Conservation (phyloP, 2,888 invertebrate genomes). For the Galeruca laticollis region DNA sequence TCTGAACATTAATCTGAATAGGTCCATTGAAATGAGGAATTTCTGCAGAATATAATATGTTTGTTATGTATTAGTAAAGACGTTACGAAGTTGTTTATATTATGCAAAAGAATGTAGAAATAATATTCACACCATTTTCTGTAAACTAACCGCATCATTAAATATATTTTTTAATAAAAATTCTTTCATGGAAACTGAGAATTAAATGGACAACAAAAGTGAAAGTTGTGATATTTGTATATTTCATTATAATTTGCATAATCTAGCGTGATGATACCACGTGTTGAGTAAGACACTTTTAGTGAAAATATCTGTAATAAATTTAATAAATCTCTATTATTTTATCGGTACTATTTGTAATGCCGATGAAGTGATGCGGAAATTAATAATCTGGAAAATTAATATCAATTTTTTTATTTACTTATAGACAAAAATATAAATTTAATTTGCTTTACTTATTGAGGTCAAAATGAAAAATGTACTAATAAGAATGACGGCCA, state of each 20-base stretch:
- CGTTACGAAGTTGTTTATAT: too few relatives aligned
- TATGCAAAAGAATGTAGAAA: too few relatives aligned
- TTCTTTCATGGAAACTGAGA: neutral
- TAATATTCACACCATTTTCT: too few relatives aligned
- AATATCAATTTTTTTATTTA: too few relatives aligned
- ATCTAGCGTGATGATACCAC: neutral
- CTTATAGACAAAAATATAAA: too few relatives aligned
- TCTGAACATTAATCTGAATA: too few relatives aligned
- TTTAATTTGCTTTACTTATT: neutral
- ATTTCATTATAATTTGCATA: conserved; percentile 6
- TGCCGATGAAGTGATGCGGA: neutral
- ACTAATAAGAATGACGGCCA: too few relatives aligned
- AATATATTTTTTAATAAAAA: neutral
- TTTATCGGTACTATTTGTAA: neutral
- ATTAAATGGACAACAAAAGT: neutral
- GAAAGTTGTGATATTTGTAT: neutral
- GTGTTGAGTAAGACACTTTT: neutral
- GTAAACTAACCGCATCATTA: neutral
- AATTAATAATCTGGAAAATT: neutral
- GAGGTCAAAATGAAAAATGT: neutral
- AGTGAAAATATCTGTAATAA: neutral
- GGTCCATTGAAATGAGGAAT: too few relatives aligned
- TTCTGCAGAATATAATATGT: too few relatives aligned
- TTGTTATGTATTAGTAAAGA: too few relatives aligned
- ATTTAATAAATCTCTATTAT: conserved; percentile 1